Conservation (phyloP, 2,888 invertebrate genomes). For the Gymnocheta viridis region DNA sequence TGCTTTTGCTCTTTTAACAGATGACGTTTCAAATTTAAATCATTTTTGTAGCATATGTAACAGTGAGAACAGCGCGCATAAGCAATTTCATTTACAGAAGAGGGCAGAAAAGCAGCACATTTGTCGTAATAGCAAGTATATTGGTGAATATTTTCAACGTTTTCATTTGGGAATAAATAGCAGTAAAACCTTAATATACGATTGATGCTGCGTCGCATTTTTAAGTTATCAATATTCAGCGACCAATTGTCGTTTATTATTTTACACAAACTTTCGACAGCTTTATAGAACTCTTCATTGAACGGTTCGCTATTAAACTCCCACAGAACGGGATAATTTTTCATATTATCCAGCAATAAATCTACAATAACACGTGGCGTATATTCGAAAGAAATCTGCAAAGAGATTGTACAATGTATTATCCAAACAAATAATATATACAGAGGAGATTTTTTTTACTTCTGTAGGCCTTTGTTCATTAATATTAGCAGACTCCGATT, state of each 20-base stretch:
- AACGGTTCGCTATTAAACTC: slow-evolving; percentile 28
- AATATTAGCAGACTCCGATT: background rate
- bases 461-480: background rate
- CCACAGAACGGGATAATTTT: slow-evolving; percentile 42
- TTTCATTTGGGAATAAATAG: slow-evolving; percentile 34
- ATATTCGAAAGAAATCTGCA: slow-evolving; percentile 46
- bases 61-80: slow-evolving; percentile 49
- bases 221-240: slow-evolving; percentile 34
- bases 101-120: slow-evolving; percentile 39
- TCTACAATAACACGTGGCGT: slow-evolving; percentile 35
- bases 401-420: background rate
- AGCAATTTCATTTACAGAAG: slow-evolving; percentile 39
- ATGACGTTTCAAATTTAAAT: slow-evolving; percentile 36
- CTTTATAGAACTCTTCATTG: slow-evolving; percentile 30
- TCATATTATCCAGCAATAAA: slow-evolving; percentile 46
- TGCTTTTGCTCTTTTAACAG: slow-evolving; percentile 25
- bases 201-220: slow-evolving; percentile 55
- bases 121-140: slow-evolving; percentile 42
- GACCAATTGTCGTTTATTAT: slow-evolving; percentile 47
- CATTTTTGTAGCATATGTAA: slow-evolving; percentile 34
- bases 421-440: background rate
- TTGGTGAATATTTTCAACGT: slow-evolving; percentile 40
- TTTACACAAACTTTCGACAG: slow-evolving; percentile 25
- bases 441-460: slow-evolving; percentile 2
- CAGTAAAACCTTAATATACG: slow-evolving; percentile 49